Evolutionary conservation across 2,888 invertebrate genomes (phyloP), one percentile per base, ranked within the genome.

Genomic region (Philereme transversata): DNA sequence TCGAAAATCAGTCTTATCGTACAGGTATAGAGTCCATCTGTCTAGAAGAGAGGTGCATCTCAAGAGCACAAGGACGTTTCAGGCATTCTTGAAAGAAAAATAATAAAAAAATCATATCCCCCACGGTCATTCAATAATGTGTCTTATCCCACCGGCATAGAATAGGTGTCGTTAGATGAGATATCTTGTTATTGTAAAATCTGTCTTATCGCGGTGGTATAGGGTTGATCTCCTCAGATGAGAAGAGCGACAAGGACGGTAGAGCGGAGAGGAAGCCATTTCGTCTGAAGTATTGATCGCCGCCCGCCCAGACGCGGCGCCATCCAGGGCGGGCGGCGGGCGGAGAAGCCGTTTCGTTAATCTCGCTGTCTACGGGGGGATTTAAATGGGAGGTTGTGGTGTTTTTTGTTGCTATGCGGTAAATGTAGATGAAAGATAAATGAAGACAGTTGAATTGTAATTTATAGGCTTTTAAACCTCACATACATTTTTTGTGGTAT

Each of bases 211-310:
- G 9, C 46, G 5, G 49, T 50, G 50, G 4, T 38, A 70, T 73
- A 78, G 71, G 65, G 76, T 71, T 33, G 55, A 69, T 63, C 9
- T 57, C 51, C 8, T 48, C 43, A 58, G 72, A 74, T 76, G 75
- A 60, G 53, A 50, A 56, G 88, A 73, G 83, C 70, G 88, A 90
- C 81, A 89, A 86, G 87, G 90, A 90, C 84, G 87, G 83, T 84
- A 85, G 55, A 22, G 46, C 33, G 83, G 84, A 90, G 89, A 90
- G 90, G 88, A 88, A 82, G 83, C 80, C 81, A 72, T 77, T 76
- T 72, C 68, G 73, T 62, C 55, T 58, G 55, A 45, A 64, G 82
- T 83, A 83, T 83, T 82, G 83, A 83, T 83, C 83, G 81, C 55
- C 65, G 68, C 62, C 72, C 68, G 64, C 52, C 69, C 70, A 33